phyloP scores from a whole-genome alignment of 2,888 invertebrate genomes.

The Watsonalla binaria region DNA sequence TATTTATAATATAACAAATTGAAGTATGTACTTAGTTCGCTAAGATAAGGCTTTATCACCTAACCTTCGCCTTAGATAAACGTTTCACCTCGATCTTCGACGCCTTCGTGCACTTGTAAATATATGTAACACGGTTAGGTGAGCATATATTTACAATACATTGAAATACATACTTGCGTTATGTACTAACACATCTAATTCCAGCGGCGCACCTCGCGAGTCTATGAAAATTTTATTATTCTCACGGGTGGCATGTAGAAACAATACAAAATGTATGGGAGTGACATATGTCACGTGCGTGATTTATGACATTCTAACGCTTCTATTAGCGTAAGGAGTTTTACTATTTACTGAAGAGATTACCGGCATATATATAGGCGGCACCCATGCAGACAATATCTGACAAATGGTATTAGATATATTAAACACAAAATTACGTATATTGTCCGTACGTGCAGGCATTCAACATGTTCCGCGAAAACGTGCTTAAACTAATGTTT shows the following conservation, averaged over 20 bases:
- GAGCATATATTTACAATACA: background rate
- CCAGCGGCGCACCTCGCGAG: no score
- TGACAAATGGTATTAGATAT: no score
- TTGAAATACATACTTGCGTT: background rate
- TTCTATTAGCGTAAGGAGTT: no score
- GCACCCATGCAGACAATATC: no score
- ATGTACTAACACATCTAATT: no score
- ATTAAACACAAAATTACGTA: background rate
- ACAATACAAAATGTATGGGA: no score
- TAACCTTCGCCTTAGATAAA: conserved; percentile 6
- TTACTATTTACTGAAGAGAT: background rate
- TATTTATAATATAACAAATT: background rate
- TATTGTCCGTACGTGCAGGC: background rate
- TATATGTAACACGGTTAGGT: conserved; percentile 5
- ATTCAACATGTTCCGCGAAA: conserved; percentile 7
- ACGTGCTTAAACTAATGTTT: conserved; percentile 14
- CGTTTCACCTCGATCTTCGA: conserved; percentile 11
- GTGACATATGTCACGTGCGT: no score
- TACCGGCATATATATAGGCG: background rate
- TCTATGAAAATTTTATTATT: no score
- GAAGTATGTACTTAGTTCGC: background rate
- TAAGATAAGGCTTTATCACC: background rate
- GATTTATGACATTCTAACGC: no score
- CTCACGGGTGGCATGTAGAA: no score
- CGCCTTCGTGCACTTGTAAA: conserved; percentile 9